Evolutionary conservation across 2,797 vertebrate species (phyloP), one percentile per base, ranked within the genome.

Genomic region (Poecilia wingei): DNA sequence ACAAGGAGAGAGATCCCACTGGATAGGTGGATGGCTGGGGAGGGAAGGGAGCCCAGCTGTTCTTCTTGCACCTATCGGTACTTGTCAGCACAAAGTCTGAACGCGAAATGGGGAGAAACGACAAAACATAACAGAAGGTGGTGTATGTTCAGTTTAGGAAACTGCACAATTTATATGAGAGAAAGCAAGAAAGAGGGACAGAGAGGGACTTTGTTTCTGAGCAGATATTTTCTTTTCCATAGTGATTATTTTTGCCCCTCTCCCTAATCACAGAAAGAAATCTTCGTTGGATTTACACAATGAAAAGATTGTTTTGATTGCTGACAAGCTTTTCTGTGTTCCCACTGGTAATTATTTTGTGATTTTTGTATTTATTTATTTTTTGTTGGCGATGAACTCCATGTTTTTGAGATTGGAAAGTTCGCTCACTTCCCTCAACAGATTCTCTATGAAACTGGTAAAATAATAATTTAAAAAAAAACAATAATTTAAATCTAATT

Each of bases 21-120:
- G 66, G 55, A 83, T 79, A 31, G 12, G 79, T 77, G 33, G 22
- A n/a, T 25, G 53, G 6, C 22, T 72, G 47, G 47, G 31, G 47
- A 7, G 31, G 33, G 61, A 72, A 64, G 13, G 78, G 70, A 33
- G 59, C 85, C 80, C 45, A 3, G n/a, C 1, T 53, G 39, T 28
- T 80, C 55, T 76, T 46, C 53, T 45, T 79, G 47, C 16, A 31
- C 53, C 68, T 33, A 79, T n/a, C 79, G 77, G 84, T 82, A 81
- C 74, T 81, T 89, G 85, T 57, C 80, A 82, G 49, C 36, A 25
- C 64, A 31, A 64, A 81, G 75, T 72, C 73, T 87, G 59, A 81
- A 87, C 20, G 78, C 36, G 66, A 85, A 33, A 78, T 1, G 7
- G 18, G 49, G 4, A 33, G 57, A 43, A 49, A 45, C 25, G 14